Base-by-base conservation (phyloP, 1,140 invertebrate genomes). In the Oscheius sp. region DNA sequence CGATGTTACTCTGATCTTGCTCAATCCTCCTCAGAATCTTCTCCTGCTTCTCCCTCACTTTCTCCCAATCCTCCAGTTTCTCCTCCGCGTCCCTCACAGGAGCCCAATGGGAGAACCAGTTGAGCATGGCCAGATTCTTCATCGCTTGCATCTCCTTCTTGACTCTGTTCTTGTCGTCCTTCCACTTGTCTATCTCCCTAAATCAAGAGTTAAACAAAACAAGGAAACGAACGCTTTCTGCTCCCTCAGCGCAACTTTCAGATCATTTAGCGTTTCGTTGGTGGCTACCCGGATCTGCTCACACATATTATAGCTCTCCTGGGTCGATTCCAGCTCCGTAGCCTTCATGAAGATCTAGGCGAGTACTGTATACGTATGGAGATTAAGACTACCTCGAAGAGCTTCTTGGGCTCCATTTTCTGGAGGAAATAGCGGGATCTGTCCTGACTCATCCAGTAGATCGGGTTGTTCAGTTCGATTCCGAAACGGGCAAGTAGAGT, bases 371-470 rank as follows among this genome's bases (percentile, higher is more conserved):
- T 72, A 13, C 46, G n/a, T 26, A 34, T 38, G 26, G 74, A 2
- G 61, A 55, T 7, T 31, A n/a, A 32, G 23, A 26, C 73, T 35
- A 78, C 77, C 29, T 72, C 26, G 29, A 66, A 78, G 13, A 78
- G 46, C n/a, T 74, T 73, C 10, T 38, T 28, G 3, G 77, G 77
- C 23, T 78, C 61, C 13, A 76, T 67, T 13, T 77, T 36, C 4
- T 52, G 29, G 7, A 78, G 46, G 36, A 78, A 78, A 23, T 67
- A 61, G 28, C 76, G 32, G 7, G 68, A 63, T 29, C 63, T 38
- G 26, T 78, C 77, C 49, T 78, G 77, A 42, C 66, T 68, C 76
- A 78, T 61, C 77, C 75, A 77, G n/a, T 68, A 72, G 10, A 79
- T 63, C 2, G 77, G 77, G 66, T 78, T 78, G n/a, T 70, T 36